phyloP scores from a whole-genome alignment of 2,797 vertebrate species.

The Cyclopterus lumpus region DNA sequence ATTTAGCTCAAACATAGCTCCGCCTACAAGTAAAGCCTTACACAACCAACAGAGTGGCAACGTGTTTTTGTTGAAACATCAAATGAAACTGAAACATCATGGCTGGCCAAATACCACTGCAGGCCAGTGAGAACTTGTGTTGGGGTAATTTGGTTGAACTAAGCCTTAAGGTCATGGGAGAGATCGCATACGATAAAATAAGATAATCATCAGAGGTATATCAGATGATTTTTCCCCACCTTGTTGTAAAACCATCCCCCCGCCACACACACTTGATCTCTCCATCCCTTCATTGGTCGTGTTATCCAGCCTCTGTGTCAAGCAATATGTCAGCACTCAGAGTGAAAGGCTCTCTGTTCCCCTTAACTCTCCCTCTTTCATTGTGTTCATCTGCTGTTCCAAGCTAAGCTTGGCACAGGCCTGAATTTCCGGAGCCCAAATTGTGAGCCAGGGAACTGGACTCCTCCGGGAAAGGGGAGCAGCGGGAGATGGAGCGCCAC shows the following conservation, averaged over 20 bases:
- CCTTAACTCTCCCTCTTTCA: slow-evolving; percentile 38
- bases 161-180: neutral
- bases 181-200: neutral
- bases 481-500: slow-evolving; percentile 59
- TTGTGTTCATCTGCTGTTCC: slow-evolving; percentile 70
- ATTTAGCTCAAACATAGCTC: neutral
- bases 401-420: slow-evolving; percentile 75
- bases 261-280: neutral
- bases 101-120: neutral
- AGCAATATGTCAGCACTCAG: slow-evolving; percentile 55
- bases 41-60: neutral
- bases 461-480: slow-evolving; percentile 61
- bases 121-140: neutral
- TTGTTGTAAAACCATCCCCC: slow-evolving; percentile 11
- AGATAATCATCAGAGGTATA: slow-evolving; percentile 14
- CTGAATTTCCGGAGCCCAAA: slow-evolving; percentile 73
- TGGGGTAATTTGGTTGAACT: neutral
- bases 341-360: slow-evolving; percentile 64
- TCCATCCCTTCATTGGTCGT: slow-evolving; percentile 10
- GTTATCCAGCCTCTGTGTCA: slow-evolving; percentile 32
- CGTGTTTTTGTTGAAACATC: neutral
- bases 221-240: slow-evolving; percentile 14
- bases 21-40: neutral
- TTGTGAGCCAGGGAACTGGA: slow-evolving; percentile 58
- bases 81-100: neutral